Base-by-base conservation (phyloP, 1,140 invertebrate genomes). In the Cherax destructor region DNA sequence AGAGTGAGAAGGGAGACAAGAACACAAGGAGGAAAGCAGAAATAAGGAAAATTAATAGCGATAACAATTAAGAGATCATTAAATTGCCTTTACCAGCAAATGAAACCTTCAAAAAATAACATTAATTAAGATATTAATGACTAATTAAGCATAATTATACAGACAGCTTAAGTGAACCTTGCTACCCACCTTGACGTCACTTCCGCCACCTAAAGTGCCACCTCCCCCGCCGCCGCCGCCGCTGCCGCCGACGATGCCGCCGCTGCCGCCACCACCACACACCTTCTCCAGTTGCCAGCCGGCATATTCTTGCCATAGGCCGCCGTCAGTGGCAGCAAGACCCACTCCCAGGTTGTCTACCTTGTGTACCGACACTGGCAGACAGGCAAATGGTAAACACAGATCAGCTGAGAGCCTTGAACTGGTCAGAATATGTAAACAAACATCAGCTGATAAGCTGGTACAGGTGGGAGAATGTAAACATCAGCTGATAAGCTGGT, bases 281-380 rank as follows among this genome's bases (percentile, higher is more conserved):
- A 90, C 80, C 21, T 90, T 90, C 74, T 90, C 88, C 24, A 90
- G 81, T 49, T 90, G 88, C 88, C 88, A 90, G 21, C 88, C 88
- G 1, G 80, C 72, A 74, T 90, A 90, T 24, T 90, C 88, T 56
- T 90, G 88, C 80, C 88, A 90, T n/a, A 84, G 74, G 49, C 65
- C 69, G 81, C 52, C 30, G 69, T 90, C 88, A 13, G 21, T 49
- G 30, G 80, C 30, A 10, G 24, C 41, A 24, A 90, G 24, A 9
- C 80, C 80, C 13, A 78, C 47, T 24, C 80, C 88, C 50, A 90
- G 81, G 56, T 49, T 84, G 30, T 90, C 88, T 16, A 74, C 81
- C 74, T 90, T 90, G 50, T 90, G 88, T 16, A 84, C 88, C 47
- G 80, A 69, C 52, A 84, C 88, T 16, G 81, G 79, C 7, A 74